A percentile compares a stretch with the other conserved stretches of the same genome.
Evolutionary conservation across 2,113 vertebrate genomes (phyloP).

Genomic region (Heteronetta atricapilla): DNA sequence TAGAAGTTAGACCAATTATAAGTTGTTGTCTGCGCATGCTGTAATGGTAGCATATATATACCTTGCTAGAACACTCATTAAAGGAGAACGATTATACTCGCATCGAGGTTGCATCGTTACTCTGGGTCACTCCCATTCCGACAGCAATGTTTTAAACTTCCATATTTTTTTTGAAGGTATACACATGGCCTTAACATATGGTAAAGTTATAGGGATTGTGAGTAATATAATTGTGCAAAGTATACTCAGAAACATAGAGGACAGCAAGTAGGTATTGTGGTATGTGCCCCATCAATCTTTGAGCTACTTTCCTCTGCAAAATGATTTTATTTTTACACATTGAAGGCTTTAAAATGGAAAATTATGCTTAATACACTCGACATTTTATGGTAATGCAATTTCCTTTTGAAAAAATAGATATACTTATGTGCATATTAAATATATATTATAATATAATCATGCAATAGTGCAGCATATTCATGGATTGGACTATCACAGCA

Average conservation of each 20-base stretch:
- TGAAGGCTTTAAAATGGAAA: background rate
- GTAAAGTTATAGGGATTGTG: background rate
- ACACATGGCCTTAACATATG: background rate
- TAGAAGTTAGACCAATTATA: too few species aligned
- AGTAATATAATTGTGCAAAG: background rate
- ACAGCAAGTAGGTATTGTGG: background rate
- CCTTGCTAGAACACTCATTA: too few species aligned
- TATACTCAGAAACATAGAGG: background rate
- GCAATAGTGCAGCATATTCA: background rate
- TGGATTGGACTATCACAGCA: background rate
- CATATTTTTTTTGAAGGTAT: background rate
- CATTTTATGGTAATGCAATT: background rate
- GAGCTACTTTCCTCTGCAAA: background rate
- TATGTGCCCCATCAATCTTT: background rate
- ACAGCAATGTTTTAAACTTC: background rate
- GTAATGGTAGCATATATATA: too few species aligned
- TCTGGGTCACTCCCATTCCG: too few species aligned
- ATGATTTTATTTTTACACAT: background rate
- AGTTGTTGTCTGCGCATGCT: too few species aligned
- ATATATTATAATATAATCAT: too few species aligned
- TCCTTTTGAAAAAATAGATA: background rate
- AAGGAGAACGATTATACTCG: too few species aligned
- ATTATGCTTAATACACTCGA: fast-evolving
- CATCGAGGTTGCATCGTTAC: too few species aligned
- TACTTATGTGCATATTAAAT: background rate